Conservation (phyloP, 2,888 invertebrate genomes). For the Idaea aversata region DNA sequence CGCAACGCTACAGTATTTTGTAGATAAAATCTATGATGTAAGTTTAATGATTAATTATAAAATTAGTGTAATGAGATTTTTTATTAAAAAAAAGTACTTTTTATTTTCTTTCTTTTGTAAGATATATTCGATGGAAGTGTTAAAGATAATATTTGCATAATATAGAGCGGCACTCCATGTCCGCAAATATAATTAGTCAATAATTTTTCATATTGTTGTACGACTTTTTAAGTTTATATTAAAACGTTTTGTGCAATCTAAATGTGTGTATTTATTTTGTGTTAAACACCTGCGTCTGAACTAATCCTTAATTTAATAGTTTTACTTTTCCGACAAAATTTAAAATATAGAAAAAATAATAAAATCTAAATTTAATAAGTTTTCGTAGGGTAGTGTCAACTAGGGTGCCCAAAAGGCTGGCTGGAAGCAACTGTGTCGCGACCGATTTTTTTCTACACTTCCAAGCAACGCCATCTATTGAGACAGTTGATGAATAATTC, state of each 20-base stretch:
- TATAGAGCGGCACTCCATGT: constrained; percentile 85
- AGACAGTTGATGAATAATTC: no score
- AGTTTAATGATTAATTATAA: constrained; percentile 73
- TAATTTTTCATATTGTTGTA: constrained; percentile 94
- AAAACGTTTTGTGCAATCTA: constrained; percentile 91
- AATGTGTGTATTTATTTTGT: constrained; percentile 50
- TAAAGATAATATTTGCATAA: constrained; percentile 83
- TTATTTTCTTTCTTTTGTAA: constrained; percentile 80
- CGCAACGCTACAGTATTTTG: constrained; percentile 76
- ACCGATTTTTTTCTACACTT: no score
- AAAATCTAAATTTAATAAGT: no score
- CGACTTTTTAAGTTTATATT: constrained; percentile 93
- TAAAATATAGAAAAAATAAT: no score
- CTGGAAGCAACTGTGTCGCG: no score
- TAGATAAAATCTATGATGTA: constrained; percentile 80
- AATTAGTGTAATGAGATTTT: constrained; percentile 78
- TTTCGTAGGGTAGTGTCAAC: no score
- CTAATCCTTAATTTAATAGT: neutral
- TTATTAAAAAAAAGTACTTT: constrained; percentile 78
- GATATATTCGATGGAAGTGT: constrained; percentile 81
- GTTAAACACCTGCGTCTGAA: constrained; percentile 2
- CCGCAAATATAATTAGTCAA: constrained; percentile 87
- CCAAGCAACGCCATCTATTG: no score
- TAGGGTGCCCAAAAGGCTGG: no score
- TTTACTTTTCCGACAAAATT: no score